These are phyloP conservation scores for Wiebesia pumilae DNA, from an alignment of 1,140 invertebrate species.

Conservation along the genomic window DNA sequence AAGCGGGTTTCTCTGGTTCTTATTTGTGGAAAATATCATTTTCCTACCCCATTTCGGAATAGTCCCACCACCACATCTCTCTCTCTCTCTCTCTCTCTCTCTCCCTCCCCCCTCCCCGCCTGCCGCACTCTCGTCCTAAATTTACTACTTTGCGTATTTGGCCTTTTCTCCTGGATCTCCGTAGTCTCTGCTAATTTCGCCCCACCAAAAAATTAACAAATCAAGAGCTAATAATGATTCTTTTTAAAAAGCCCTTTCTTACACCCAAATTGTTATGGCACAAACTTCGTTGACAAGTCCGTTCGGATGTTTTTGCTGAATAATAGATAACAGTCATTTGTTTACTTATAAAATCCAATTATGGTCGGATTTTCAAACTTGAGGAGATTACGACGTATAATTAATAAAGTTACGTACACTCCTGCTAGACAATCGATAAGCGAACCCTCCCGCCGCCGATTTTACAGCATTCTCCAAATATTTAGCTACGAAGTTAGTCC, in stretches of 20 bases:
- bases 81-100: background rate
- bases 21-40: slow-evolving; percentile 50
- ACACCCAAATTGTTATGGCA: too few species aligned
- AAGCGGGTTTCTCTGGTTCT: slow-evolving; percentile 31
- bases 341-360: too few species aligned
- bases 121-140: slow-evolving; percentile 43
- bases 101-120: background rate
- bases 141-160: slow-evolving; percentile 28
- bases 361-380: background rate
- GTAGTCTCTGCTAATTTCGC: slow-evolving; percentile 35
- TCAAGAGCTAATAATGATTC: background rate
- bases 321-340: too few species aligned
- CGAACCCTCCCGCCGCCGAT: background rate
- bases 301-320: too few species aligned
- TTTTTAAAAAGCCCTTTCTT: too few species aligned
- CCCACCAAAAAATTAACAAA: slow-evolving; percentile 26
- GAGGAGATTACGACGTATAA: background rate
- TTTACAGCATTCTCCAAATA: slow-evolving; percentile 17
- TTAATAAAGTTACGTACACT: slow-evolving; percentile 5
- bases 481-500: background rate
- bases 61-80: background rate
- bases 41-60: background rate
- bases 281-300: too few species aligned
- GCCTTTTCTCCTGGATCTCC: background rate
- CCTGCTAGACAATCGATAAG: too few species aligned